Percentiles rank a stretch among this genome's conserved stretches.
These are phyloP conservation scores for Cantharis nigra DNA, from an alignment of 2,888 invertebrate genomes.

Conservation along the genomic window DNA sequence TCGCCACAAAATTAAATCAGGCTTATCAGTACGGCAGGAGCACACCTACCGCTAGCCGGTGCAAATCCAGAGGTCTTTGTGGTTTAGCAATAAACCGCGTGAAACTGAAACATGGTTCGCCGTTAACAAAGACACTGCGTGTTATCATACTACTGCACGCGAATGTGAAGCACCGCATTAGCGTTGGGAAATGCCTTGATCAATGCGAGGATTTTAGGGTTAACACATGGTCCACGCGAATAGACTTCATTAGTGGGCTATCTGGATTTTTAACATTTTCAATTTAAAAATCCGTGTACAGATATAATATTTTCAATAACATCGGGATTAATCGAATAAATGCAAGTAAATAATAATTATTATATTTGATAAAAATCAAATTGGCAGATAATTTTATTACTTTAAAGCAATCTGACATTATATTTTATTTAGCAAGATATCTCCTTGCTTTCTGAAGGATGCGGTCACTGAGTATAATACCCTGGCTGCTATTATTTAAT, in stretches of 20 bases:
- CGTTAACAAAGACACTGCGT: slow-evolving; percentile 41
- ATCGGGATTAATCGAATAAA: background rate
- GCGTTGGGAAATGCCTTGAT: slow-evolving; percentile 40
- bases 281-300: background rate
- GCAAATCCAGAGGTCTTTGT: slow-evolving; percentile 45
- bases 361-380: background rate
- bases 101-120: slow-evolving; percentile 37
- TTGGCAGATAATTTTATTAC: background rate
- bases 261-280: background rate
- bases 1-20: slow-evolving; percentile 53
- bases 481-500: slow-evolving; percentile 38
- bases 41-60: slow-evolving; percentile 39
- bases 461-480: slow-evolving; percentile 33
- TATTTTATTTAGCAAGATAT: slow-evolving; percentile 17
- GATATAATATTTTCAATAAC: background rate
- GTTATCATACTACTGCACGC: slow-evolving; percentile 43
- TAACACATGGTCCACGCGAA: slow-evolving; percentile 32
- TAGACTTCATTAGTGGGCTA: slow-evolving; percentile 30
- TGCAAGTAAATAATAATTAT: background rate
- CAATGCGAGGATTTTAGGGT: slow-evolving; percentile 31
- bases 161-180: slow-evolving; percentile 46
- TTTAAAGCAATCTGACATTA: slow-evolving; percentile 1
- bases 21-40: slow-evolving; percentile 47
- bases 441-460: slow-evolving; percentile 33
- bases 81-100: slow-evolving; percentile 47